Percentiles rank a stretch among this genome's conserved stretches.
Conservation (phyloP, 2,797 vertebrate species). For the Centroberyx gerrardi region DNA sequence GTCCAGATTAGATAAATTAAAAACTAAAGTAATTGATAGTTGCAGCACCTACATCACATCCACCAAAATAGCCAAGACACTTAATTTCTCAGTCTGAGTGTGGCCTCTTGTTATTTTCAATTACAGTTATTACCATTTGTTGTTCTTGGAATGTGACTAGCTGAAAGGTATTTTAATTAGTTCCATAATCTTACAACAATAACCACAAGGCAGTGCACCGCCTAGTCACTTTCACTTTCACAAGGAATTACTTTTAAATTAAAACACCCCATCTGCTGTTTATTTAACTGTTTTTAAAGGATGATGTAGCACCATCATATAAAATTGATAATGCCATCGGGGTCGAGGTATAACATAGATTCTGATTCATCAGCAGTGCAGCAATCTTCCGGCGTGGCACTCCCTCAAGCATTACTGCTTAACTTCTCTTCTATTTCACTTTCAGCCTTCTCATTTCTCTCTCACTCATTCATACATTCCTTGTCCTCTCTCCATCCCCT, state of each 20-base stretch:
- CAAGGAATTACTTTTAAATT: too few species aligned
- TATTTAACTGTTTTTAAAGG: too few species aligned
- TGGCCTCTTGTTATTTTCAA: background rate
- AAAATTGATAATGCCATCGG: too few species aligned
- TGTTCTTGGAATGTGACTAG: conserved; percentile 13
- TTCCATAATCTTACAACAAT: conserved; percentile 19
- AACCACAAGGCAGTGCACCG: background rate
- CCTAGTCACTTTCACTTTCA: conserved; percentile 6
- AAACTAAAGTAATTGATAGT: too few species aligned
- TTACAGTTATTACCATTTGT: background rate
- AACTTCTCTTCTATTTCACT: background rate
- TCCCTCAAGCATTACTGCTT: background rate
- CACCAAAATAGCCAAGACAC: too few species aligned
- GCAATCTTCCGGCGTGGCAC: background rate
- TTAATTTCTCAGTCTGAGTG: too few species aligned
- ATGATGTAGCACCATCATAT: too few species aligned
- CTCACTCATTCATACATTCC: background rate
- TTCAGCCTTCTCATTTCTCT: background rate
- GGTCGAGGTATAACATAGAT: too few species aligned
- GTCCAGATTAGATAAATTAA: too few species aligned
- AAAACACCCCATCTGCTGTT: too few species aligned
- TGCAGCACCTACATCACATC: too few species aligned
- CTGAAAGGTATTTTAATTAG: conserved; percentile 30
- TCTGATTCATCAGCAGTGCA: too few species aligned
- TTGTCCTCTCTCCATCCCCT: background rate